Evolutionary conservation across 2,888 invertebrate species (phyloP), one percentile per base, ranked within the genome.

Genomic region (Glomeris marginata): DNA sequence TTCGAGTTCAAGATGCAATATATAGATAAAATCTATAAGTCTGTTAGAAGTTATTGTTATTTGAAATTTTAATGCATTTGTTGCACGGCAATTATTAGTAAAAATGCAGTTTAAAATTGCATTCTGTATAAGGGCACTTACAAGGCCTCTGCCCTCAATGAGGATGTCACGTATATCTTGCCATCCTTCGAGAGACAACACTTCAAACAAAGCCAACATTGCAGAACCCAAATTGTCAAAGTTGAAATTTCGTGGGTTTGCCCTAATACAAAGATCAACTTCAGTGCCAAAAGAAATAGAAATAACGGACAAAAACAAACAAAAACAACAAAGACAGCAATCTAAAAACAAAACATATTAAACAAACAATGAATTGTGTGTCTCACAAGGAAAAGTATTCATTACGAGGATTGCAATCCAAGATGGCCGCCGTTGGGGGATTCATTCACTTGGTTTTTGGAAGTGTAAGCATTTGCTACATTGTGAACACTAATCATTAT

Each of bases 151-250:
- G 56, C 71, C 61, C 28, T 66, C 64, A 47, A 70, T 69, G 50
- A 74, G 66, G 53, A 73, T 69, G 60, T 74, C 73, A 22, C 74
- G 59, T 64, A 68, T 65, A 54, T 70, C 69, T 47, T 68, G 59
- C 67, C 69, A 71, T 11, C 70, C 70, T 57, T 70, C 70, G 33
- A 69, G 56, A 13, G 69, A 69, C 41, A 70, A 58, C 11, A 71
- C 48, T 53, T 70, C 70, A 62, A 70, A 70, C 54, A 70, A 56
- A 0, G 69, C 65, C 55, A 70, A 56, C 66, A 70, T 67, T 16
- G 70, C 69, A 57, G 61, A 63, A 21, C 64, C 66, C 51, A 69
- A 64, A 55, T 65, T 67, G 60, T 70, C 70, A 61, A 70, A 70
- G 61, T 71, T 65, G 58, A 71, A 71, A 58, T 70, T 70, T 18